Percentiles rank a stretch among this genome's conserved stretches.
phyloP scores from a whole-genome alignment of 2,888 invertebrate genomes.

The Volucella zonaria region DNA sequence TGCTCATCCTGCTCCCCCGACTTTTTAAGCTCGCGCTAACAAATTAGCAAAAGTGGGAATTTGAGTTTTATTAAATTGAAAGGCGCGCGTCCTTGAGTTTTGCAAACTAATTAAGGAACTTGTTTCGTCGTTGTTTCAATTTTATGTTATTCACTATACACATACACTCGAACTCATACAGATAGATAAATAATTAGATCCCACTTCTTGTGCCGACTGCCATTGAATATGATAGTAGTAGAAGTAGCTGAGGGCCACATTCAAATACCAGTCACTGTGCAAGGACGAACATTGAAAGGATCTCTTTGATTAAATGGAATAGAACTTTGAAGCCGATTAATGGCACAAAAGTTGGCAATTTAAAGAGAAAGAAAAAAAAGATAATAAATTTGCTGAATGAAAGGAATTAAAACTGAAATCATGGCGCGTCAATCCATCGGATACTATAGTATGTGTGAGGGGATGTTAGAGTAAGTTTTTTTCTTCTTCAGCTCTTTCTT shows the following conservation, averaged over 20 bases:
- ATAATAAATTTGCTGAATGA: slow-evolving; percentile 46
- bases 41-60: slow-evolving; percentile 21
- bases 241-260: too few species aligned
- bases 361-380: slow-evolving; percentile 4
- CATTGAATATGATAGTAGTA: slow-evolving; percentile 8
- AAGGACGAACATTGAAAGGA: slow-evolving; percentile 36
- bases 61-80: slow-evolving; percentile 38
- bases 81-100: slow-evolving; percentile 40
- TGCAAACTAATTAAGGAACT: slow-evolving; percentile 50
- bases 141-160: slow-evolving; percentile 1
- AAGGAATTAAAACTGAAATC: slow-evolving; percentile 28
- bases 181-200: slow-evolving; percentile 25
- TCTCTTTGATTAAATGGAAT: slow-evolving; percentile 1
- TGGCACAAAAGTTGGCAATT: slow-evolving; percentile 53
- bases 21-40: neutral
- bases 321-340: slow-evolving; percentile 46
- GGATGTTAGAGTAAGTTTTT: neutral
- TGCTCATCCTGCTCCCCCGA: neutral
- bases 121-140: slow-evolving; percentile 47
- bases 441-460: neutral
- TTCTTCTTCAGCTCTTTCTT: too few species aligned
- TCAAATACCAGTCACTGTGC: neutral
- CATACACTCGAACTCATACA: neutral
- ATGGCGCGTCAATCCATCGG: neutral
- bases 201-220: slow-evolving; percentile 22